Evolutionary conservation across 2,888 invertebrate species (phyloP).

Genomic region (Trissoscelio sp.): DNA sequence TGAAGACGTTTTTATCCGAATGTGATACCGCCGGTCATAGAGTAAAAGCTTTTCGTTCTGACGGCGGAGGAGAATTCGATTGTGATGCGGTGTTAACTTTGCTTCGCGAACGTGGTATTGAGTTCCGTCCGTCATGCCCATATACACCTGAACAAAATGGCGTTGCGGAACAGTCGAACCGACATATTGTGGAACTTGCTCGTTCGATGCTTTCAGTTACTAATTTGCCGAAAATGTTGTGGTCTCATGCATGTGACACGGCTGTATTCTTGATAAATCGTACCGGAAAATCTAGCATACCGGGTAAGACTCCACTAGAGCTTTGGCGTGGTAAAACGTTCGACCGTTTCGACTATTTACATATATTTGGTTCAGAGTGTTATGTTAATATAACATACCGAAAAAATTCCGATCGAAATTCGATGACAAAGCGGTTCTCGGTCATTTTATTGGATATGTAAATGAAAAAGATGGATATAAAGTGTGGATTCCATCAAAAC

Average conservation of each 20-base stretch:
- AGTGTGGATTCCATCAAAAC: constrained; percentile 43
- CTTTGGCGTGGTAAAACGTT: constrained; percentile 46
- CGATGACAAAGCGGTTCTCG: constrained; percentile 25
- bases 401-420: constrained; percentile 54
- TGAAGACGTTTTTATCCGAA: constrained; percentile 66
- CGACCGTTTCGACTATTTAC: constrained; percentile 56
- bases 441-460: too few relatives aligned
- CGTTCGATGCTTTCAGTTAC: constrained; percentile 57
- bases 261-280: constrained; percentile 58
- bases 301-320: constrained; percentile 43
- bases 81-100: constrained; percentile 31
- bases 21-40: constrained; percentile 54
- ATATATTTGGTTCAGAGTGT: constrained; percentile 48
- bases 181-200: constrained; percentile 25
- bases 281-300: constrained; percentile 47
- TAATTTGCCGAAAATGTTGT: constrained; percentile 47
- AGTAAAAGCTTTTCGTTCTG: constrained; percentile 68
- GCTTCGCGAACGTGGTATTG: constrained; percentile 33
- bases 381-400: constrained; percentile 57
- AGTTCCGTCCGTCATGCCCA: constrained; percentile 31
- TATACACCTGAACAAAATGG: constrained; percentile 53
- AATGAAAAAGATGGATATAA: too few relatives aligned
- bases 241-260: constrained; percentile 45
- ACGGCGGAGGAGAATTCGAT: constrained; percentile 63
- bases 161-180: constrained; percentile 42